A percentile compares a stretch with the other conserved stretches of the same genome.
Conservation (phyloP, 2,888 invertebrate genomes). For the Drosophila sordidula region DNA sequence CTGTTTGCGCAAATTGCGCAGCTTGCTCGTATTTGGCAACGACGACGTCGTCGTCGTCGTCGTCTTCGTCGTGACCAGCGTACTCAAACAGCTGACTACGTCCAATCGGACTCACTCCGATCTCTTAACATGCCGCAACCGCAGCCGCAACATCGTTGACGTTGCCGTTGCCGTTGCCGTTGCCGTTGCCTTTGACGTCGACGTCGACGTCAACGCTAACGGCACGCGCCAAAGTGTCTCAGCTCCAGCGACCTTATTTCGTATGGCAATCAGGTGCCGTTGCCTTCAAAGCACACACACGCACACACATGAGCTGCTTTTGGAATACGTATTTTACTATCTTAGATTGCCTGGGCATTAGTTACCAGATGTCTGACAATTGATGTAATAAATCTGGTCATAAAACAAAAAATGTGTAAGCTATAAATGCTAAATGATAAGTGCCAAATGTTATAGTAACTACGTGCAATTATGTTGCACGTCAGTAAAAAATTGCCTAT, state of each 20-base stretch:
- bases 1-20: conserved; percentile 49
- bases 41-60: conserved; percentile 9
- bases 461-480: neutral
- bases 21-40: conserved; percentile 56
- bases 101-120: conserved; percentile 33
- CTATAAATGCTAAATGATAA: neutral
- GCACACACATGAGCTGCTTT: conserved; percentile 12
- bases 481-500: neutral
- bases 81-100: conserved; percentile 37
- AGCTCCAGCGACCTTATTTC: conserved; percentile 22
- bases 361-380: conserved; percentile 6
- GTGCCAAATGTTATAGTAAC: neutral
- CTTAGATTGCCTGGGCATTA: conserved; percentile 6
- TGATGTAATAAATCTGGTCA: neutral
- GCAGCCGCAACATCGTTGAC: neutral
- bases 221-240: conserved; percentile 51
- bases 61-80: conserved; percentile 44
- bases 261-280: conserved; percentile 47
- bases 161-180: neutral
- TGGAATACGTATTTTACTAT: conserved; percentile 15
- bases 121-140: conserved; percentile 18
- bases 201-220: conserved; percentile 9
- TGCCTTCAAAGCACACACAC: conserved; percentile 1
- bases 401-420: neutral
- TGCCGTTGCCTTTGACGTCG: neutral